Conservation (phyloP, 2,888 invertebrate species). For the Lumbricus terrestris region DNA sequence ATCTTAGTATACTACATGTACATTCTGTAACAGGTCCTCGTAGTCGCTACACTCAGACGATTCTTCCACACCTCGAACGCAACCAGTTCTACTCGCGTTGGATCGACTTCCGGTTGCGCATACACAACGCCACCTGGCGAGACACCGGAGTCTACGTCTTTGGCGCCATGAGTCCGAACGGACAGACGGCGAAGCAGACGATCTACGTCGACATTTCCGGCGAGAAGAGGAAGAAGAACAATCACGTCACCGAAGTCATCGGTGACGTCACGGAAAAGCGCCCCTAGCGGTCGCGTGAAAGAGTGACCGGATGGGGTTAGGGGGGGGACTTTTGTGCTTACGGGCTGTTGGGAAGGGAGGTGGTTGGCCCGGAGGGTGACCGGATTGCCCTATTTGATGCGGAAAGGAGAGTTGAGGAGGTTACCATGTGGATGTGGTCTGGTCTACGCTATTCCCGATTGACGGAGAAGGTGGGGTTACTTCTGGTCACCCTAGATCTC, state of each 20-base stretch:
- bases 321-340: background rate
- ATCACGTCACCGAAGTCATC: background rate
- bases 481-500: no score
- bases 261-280: background rate
- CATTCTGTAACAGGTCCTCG: slow-evolving; percentile 14
- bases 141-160: slow-evolving; percentile 39
- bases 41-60: slow-evolving; percentile 30
- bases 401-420: no score
- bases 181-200: slow-evolving; percentile 27
- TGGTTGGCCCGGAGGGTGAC: background rate
- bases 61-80: slow-evolving; percentile 34
- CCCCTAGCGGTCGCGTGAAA: background rate
- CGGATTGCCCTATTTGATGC: no score
- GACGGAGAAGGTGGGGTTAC: no score
- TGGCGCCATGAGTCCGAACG: slow-evolving; percentile 28
- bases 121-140: slow-evolving; percentile 36
- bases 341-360: background rate
- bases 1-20: background rate
- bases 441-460: no score
- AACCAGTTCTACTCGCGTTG: slow-evolving; percentile 37
- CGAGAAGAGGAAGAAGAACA: slow-evolving; percentile 19
- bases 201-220: slow-evolving; percentile 39
- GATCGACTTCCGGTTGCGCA: slow-evolving; percentile 38
- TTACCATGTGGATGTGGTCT: no score
- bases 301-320: no score